Evolutionary conservation across 2,113 vertebrate genomes (phyloP).

Genomic region (Sorex araneus): DNA sequence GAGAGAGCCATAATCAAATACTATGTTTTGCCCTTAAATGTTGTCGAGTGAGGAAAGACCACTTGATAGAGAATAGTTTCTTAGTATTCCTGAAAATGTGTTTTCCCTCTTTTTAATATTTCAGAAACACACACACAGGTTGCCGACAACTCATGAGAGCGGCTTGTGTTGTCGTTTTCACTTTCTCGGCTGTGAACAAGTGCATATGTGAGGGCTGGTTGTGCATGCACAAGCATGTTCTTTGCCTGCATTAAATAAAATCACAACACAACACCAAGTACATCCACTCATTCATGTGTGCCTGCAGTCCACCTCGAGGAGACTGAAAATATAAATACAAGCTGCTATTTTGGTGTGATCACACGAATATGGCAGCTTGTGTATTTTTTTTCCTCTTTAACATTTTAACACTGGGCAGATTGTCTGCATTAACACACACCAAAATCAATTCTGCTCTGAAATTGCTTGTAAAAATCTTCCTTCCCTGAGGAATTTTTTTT

Average conservation of each 20-base stretch:
- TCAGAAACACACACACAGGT: constrained; percentile 79
- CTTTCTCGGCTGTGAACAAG: constrained; percentile 84
- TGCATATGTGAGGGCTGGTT: constrained; percentile 83
- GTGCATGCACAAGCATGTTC: constrained; percentile 79
- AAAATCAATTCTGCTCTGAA: constrained; percentile 86
- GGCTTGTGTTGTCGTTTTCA: constrained; percentile 85
- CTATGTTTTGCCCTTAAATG: constrained; percentile 63
- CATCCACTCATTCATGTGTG: constrained; percentile 74
- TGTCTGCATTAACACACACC: constrained; percentile 86
- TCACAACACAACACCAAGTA: constrained; percentile 71
- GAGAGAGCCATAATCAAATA: constrained; percentile 21
- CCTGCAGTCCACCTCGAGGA: constrained; percentile 86
- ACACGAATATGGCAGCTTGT: constrained; percentile 84
- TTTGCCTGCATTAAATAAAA: constrained; percentile 77
- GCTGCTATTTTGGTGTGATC: constrained; percentile 87
- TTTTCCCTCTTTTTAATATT: constrained; percentile 76
- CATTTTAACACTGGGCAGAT: constrained; percentile 87
- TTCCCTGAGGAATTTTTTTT: constrained; percentile 78
- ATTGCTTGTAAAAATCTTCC: constrained; percentile 76
- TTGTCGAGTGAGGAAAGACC: constrained; percentile 69
- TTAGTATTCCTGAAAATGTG: constrained; percentile 77
- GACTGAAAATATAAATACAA: constrained; percentile 84
- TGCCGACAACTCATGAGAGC: constrained; percentile 78
- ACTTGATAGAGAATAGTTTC: constrained; percentile 72
- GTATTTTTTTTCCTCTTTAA: constrained; percentile 78